Percentiles rank a stretch among this genome's conserved stretches.
These are phyloP conservation scores for Enteromius unitaeniatus DNA, from an alignment of 2,797 vertebrate species.

Conservation along the genomic window DNA sequence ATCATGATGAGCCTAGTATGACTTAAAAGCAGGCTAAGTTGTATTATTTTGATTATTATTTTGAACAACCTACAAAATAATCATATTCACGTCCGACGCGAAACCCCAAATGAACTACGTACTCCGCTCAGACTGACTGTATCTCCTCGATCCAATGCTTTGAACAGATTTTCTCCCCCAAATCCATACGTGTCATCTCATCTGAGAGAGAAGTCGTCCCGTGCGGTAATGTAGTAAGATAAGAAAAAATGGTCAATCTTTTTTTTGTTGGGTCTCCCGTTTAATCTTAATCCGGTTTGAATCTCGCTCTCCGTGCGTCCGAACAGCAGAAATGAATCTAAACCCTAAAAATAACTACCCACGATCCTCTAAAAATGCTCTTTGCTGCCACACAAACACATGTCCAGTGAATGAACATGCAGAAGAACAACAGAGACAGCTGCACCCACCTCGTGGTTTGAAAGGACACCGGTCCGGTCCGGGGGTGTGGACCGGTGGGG, in stretches of 20 bases:
- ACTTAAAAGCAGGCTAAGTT: not conserved
- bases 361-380: not conserved
- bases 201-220: conserved; percentile 52
- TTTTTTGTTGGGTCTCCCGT: conserved; percentile 71
- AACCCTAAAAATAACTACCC: conserved; percentile 3
- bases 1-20: not conserved
- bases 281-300: conserved; percentile 78
- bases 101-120: conserved; percentile 30
- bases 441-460: conserved; percentile 79
- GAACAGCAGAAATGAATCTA: conserved; percentile 43
- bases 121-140: not conserved
- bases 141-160: not conserved
- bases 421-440: conserved; percentile 56
- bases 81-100: not conserved
- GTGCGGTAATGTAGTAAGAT: conserved; percentile 66
- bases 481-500: conserved; percentile 49
- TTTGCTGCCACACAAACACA: conserved; percentile 33
- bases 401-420: conserved; percentile 60
- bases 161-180: not conserved
- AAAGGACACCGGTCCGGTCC: conserved; percentile 61
- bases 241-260: conserved; percentile 72
- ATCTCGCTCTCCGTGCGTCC: conserved; percentile 61
- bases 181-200: not conserved
- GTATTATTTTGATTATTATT: not conserved
- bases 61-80: not conserved